Base-by-base conservation (phyloP, 2,113 vertebrate species). In the Stigmatopora argus region DNA sequence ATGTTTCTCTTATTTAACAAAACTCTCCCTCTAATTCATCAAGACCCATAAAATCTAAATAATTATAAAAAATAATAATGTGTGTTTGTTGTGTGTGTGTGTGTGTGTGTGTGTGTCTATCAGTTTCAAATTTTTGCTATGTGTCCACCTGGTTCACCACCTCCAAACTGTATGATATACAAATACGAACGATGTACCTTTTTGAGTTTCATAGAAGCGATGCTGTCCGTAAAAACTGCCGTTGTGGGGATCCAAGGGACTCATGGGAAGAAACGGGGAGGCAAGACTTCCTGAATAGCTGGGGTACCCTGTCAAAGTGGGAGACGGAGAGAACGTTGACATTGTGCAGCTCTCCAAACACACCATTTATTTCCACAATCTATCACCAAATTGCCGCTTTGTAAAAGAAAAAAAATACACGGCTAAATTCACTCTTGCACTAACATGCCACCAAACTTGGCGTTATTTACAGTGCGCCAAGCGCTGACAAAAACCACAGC, bases 251-350 rank as follows among this genome's bases (percentile, higher is more conserved):
- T 98, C 96, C 90, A 98, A 90, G 84, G 94, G 93, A 92, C 96
- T 95, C 93, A 98, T 95, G 88, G 96, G 92, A 82, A 98, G 92
- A 89, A 98, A 98, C 82, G 95, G 95, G 86, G 95, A 96, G 78
- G 95, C 92, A 86, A 97, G 91, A 82, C 94, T 95, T 90, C 95
- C 95, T 9, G 96, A 96, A 92, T 97, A 98, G 80, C 94, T 91
- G 78, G 95, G 93, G 87, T 96, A 98, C 81, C 94, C 96, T 64
- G 92, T 84, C 81, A 82, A 31, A 31, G 26, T 31, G 26, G 26
- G 26, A 31, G 70, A 85, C 68, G 72, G 82, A 86, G 78, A 61
- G 69, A 90, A 67, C 81, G 64, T 56, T 84, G 83, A 87, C 77
- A 86, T 78, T 87, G 76, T 82, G 79, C 80, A 83, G 87, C 75